Evolutionary conservation across 2,113 vertebrate genomes (phyloP).

Genomic region (Bufo bufo): DNA sequence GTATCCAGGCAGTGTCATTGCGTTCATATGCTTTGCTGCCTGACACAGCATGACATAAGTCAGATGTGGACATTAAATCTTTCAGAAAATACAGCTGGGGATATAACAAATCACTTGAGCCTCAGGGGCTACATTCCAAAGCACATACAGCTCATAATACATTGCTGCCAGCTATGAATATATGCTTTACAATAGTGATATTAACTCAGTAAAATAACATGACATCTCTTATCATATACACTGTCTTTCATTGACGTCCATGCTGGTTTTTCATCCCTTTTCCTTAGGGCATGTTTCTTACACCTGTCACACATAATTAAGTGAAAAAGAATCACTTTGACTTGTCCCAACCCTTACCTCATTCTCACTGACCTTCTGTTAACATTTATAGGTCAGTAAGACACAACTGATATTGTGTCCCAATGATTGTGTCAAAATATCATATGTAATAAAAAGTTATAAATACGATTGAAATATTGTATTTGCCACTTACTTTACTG

Average conservation of each 20-base stretch:
- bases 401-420: background rate
- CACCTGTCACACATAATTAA: background rate
- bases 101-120: slow-evolving; percentile 17
- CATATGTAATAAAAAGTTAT: background rate
- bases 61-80: background rate
- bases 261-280: background rate
- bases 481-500: background rate
- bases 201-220: slow-evolving; percentile 36
- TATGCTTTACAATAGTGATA: slow-evolving; percentile 8
- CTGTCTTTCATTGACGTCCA: background rate
- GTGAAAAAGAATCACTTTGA: background rate
- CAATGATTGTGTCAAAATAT: background rate
- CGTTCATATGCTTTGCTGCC: background rate
- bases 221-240: slow-evolving; percentile 24
- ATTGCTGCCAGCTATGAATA: slow-evolving; percentile 24
- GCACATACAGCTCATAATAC: slow-evolving; percentile 26
- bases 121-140: slow-evolving; percentile 50
- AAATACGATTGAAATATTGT: background rate
- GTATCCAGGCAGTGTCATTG: background rate
- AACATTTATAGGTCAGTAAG: background rate
- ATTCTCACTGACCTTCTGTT: background rate
- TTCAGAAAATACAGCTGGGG: slow-evolving; percentile 30
- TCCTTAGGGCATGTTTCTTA: slow-evolving; percentile 14
- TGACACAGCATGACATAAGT: slow-evolving; percentile 38
- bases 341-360: background rate